Evolutionary conservation across 1,140 invertebrate species (phyloP).

Genomic region (Bombus fervidus): DNA sequence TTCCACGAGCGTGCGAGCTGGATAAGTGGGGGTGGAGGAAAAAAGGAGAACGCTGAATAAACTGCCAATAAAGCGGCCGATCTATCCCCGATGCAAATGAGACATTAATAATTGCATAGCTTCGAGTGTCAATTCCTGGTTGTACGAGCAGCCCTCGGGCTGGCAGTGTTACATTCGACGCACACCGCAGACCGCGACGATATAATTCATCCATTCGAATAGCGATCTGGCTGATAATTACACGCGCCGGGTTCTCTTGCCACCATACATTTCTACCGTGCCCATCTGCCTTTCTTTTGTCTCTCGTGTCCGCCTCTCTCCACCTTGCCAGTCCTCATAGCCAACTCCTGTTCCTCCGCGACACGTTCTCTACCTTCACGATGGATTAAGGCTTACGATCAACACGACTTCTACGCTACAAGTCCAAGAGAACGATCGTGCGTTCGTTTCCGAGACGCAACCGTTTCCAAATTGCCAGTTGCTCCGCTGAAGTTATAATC

Average conservation of each 20-base stretch:
- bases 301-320: conserved; percentile 14
- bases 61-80: conserved; percentile 58
- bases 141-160: conserved; percentile 53
- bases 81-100: conserved; percentile 67
- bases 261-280: conserved; percentile 53
- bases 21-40: not conserved
- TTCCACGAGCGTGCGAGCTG: not conserved
- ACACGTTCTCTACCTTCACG: conserved; percentile 27
- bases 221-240: conserved; percentile 68
- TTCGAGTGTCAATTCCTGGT: conserved; percentile 62
- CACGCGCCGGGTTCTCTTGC: conserved; percentile 45
- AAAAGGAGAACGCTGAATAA: conserved; percentile 18
- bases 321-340: not conserved
- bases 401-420: not conserved
- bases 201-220: conserved; percentile 70
- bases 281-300: conserved; percentile 50
- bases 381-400: conserved; percentile 30
- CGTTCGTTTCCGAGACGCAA: not conserved
- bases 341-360: no score
- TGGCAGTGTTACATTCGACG: conserved; percentile 22
- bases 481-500: conserved; percentile 6
- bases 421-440: not conserved
- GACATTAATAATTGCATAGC: conserved; percentile 64
- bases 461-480: not conserved
- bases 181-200: conserved; percentile 46